Conservation (phyloP, 2,888 invertebrate species). For the Drosophila suboccidentalis region DNA sequence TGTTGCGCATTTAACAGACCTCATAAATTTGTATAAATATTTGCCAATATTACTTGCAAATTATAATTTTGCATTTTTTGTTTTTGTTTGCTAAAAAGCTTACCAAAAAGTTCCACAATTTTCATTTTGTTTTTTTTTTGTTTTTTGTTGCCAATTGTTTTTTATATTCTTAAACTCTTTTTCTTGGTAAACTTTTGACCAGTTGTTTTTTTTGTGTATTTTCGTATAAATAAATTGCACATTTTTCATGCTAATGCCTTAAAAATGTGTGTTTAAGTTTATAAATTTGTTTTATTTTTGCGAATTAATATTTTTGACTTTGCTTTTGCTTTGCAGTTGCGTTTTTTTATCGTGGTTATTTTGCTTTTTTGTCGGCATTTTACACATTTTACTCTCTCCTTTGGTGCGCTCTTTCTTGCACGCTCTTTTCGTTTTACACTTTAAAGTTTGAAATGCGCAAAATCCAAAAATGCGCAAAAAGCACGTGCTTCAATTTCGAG, state of each 20-base stretch:
- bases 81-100: conserved; percentile 57
- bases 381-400: conserved; percentile 36
- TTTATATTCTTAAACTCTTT: conserved; percentile 19
- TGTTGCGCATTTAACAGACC: conserved; percentile 33
- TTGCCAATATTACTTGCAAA: conserved; percentile 19
- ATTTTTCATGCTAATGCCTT: conserved; percentile 23
- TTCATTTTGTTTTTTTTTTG: conserved; percentile 17
- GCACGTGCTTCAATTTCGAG: conserved; percentile 48
- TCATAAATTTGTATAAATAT: conserved; percentile 5
- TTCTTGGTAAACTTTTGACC: conserved; percentile 72
- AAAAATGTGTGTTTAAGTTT: conserved; percentile 39
- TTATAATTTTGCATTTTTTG: background rate
- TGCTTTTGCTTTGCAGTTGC: conserved; percentile 30
- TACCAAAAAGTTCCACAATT: conserved; percentile 65
- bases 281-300: conserved; percentile 22
- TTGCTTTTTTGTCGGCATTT: conserved; percentile 53
- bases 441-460: conserved; percentile 78
- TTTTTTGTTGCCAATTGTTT: conserved; percentile 45
- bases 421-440: conserved; percentile 55
- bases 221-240: conserved; percentile 25
- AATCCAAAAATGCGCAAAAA: conserved; percentile 61
- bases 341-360: conserved; percentile 36
- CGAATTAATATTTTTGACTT: conserved; percentile 34
- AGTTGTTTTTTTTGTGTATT: conserved; percentile 1
- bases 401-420: conserved; percentile 14